Base-by-base conservation (phyloP, 2,113 vertebrate genomes). In the Brienomyrus longianalis region DNA sequence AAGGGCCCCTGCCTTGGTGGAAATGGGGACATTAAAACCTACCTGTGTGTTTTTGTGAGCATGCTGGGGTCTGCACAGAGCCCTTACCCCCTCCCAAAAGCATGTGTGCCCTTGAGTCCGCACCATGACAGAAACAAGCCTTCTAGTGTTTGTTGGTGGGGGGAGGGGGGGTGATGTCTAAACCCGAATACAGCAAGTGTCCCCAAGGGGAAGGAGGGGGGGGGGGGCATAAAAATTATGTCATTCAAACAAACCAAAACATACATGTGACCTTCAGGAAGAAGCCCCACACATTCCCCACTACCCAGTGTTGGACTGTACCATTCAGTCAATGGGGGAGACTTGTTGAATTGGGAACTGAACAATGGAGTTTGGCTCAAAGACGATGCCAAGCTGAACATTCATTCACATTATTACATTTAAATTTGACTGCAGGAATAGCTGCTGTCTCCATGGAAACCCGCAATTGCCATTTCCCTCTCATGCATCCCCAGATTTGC, bases 341-440 rank as follows among this genome's bases (percentile, higher is more conserved):
- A 80, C 4, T 43, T 70, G 27, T 27, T 80, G 74, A 80, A 80
- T 2, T 43, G 17, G 74, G 31, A 17, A 43, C 35, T 23, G 31
- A 62, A 80, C 74, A 80, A 47, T 86, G 11, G n/a, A 15, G 85
- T 51, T 54, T 17, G 27, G 19, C 48, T 86, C 48, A 86, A 51
- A 51, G 50, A 52, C 15, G 7, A 59, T 10, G 43, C 86, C 31
- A 59, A 45, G 56, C 86, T 43, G 74, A 80, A 80, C 74, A 80
- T 80, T 80, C 74, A 80, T 80, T 80, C 74, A 80, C 35, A 80
- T 80, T 80, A 80, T 39, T 80, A 80, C 74, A 39, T 80, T 80
- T 80, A 80, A 43, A 51, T 62, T 35, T 43, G 27, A 86, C 17
- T 88, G 35, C 50, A 59, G 54, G 15, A 80, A 80, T 80, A 88